Conservation (phyloP, 2,888 invertebrate species). For the Neria commutata region DNA sequence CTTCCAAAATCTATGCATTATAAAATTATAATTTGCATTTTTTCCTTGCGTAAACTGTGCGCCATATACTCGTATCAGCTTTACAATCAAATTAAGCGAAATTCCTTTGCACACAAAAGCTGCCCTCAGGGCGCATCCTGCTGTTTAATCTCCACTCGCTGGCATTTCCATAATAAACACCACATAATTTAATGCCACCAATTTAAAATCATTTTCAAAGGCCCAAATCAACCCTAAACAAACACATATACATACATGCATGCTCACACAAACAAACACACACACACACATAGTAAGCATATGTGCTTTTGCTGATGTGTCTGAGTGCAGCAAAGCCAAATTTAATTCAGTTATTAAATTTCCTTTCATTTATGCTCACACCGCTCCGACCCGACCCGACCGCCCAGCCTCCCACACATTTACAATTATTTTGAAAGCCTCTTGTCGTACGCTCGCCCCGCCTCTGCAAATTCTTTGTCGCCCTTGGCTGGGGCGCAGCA, state of each 20-base stretch:
- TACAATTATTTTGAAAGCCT: constrained; percentile 28
- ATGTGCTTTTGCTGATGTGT: too few relatives aligned
- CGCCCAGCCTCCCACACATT: constrained; percentile 6
- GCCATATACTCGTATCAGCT: too few relatives aligned
- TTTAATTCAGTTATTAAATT: constrained; percentile 23
- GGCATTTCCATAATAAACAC: not conserved
- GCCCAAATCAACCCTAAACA: not conserved
- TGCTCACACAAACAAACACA: too few relatives aligned
- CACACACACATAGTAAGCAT: too few relatives aligned
- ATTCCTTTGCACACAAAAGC: too few relatives aligned
- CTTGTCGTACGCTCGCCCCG: constrained; percentile 8
- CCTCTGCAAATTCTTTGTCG: not conserved
- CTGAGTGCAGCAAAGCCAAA: constrained; percentile 4
- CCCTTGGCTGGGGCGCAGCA: not conserved
- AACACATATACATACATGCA: not conserved
- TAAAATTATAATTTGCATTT: too few relatives aligned
- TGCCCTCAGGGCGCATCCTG: too few relatives aligned
- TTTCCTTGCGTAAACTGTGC: too few relatives aligned
- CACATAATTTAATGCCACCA: not conserved
- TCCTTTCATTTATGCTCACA: constrained; percentile 7
- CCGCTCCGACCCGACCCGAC: too few relatives aligned
- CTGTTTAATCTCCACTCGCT: too few relatives aligned
- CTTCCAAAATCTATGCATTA: too few relatives aligned
- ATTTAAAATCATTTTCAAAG: not conserved
- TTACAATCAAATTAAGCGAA: too few relatives aligned